Evolutionary conservation across 2,888 invertebrate species (phyloP), one percentile per base, ranked within the genome.

Genomic region (Gisinianus flammeolus): DNA sequence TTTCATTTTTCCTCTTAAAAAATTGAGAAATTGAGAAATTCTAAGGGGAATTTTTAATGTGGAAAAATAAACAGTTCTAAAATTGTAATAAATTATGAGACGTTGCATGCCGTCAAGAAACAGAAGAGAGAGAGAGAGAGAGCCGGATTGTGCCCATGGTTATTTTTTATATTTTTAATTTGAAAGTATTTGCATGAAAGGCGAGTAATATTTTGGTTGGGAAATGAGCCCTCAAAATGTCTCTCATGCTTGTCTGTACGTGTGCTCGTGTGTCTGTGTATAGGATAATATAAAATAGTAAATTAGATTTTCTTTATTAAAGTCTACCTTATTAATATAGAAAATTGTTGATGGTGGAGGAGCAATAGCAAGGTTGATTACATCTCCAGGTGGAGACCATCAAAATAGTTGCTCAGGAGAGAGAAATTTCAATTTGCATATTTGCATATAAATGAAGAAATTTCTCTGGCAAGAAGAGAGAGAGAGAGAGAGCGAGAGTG

Each of bases 381-480:
- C 77, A 72, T 72, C 71, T 77, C 66, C 77, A 77, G 77, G 77
- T 77, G 77, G 72, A 77, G 71, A 66, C 77, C 70, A 64, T 77
- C 67, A 66, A 52, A 58, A 44, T 77, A 58, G 70, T 71, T 77
- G 64, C 70, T 77, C 77, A 77, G 52, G 77, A 77, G 77, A 71
- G 77, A 77, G 70, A 76, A 76, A 77, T 72, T 77, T 77, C 77
- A 77, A 77, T 77, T 72, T 77, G 54, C 77, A 77, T 77, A 77
- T 77, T 77, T 77, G 77, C 77, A 77, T 77, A 72, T 77, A 77
- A 77, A 77, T 77, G 77, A 77, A 77, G 72, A 77, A 77, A 24
- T 77, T 77, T 77, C 66, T 67, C 64, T 64, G 33, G 70, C 26
- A 76, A 24, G 44, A 44, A 44, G 19, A 44, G 44, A 44, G 1